Evolutionary conservation across 2,113 vertebrate genomes (phyloP).

Genomic region (Charina bottae): DNA sequence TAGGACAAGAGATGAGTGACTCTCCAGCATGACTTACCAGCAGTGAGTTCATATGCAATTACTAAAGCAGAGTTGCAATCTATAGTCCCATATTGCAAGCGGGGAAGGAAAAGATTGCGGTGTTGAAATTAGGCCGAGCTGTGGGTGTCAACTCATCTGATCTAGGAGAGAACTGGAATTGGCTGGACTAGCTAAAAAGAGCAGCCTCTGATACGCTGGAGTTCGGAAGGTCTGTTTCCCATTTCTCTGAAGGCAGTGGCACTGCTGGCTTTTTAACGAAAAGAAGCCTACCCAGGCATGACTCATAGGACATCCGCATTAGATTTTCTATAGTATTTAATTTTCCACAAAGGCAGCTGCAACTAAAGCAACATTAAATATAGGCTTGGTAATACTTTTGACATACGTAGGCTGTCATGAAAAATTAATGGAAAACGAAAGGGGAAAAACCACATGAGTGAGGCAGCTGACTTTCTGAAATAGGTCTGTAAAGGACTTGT

Average conservation of each 20-base stretch:
- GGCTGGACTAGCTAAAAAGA: background rate
- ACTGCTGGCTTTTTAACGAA: slow-evolving; percentile 25
- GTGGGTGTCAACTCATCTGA: background rate
- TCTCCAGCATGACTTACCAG: background rate
- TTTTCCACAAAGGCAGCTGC: slow-evolving; percentile 59
- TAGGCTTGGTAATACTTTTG: slow-evolving; percentile 72
- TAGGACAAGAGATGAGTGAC: background rate
- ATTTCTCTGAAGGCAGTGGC: background rate
- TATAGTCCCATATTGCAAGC: no score
- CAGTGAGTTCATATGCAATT: background rate
- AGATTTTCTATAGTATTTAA: slow-evolving; percentile 60
- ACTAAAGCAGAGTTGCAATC: background rate
- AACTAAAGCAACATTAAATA: slow-evolving; percentile 68
- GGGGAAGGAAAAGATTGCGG: background rate
- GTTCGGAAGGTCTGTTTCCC: slow-evolving; percentile 22
- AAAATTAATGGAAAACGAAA: slow-evolving; percentile 56
- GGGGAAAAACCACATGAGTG: slow-evolving; percentile 58
- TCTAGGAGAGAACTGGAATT: background rate
- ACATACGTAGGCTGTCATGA: slow-evolving; percentile 72
- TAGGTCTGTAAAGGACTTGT: slow-evolving; percentile 66
- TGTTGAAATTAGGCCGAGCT: background rate
- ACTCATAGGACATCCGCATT: slow-evolving; percentile 65
- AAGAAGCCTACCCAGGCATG: slow-evolving; percentile 51
- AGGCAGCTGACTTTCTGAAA: slow-evolving; percentile 63
- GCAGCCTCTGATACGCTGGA: background rate